Evolutionary conservation across 2,797 vertebrate genomes (phyloP), one percentile per base, ranked within the genome.

Genomic region (Momotus momota): DNA sequence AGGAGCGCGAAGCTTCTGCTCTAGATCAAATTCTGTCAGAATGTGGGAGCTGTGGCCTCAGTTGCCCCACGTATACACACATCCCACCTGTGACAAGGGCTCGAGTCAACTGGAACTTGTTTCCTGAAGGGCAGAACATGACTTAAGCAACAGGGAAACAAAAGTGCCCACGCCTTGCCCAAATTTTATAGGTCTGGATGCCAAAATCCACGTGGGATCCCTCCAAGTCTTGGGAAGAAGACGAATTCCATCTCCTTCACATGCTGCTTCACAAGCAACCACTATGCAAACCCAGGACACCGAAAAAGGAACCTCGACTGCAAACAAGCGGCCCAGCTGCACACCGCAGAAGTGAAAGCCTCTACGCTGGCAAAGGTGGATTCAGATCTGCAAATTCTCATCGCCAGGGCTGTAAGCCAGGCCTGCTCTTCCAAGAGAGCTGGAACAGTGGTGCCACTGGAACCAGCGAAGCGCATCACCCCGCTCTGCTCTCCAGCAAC

Each of bases 251-350:
- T 46, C 79, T 54, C 62, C 55, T 78, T 38, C 38, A 52, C 52
- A 10, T 33, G 46, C 43, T 31, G 14, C 62, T 80, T 72, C 43
- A 72, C 54, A 52, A 61, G 25, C 11, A 72, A 54, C 22, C 22
- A 29, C 86, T 26, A 6, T 23, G 41, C 25, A 86, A 88, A 51
- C 14, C 40, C 35, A 23, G 10, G 35, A 81, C 69, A n/a, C 14
- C 16, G 23, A 41, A 70, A 52, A 55, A 52, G 21, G 20, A 93
- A 23, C 35, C 40, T 73, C 48, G 40, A 12, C 33, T 64, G 43
- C 29, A 73, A 67, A 5, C 9, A 25, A 18, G 0, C 38, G 38
- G 18, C 0, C 0, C 43, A 49, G 71, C 49, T 73, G 20, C 5
- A 4, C 52, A 38, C 46, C 72, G 69, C 8, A 10, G 23, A 81